Evolutionary conservation across 2,888 invertebrate genomes (phyloP), one percentile per base, ranked within the genome.

Genomic region (Drosophila buzzatii): DNA sequence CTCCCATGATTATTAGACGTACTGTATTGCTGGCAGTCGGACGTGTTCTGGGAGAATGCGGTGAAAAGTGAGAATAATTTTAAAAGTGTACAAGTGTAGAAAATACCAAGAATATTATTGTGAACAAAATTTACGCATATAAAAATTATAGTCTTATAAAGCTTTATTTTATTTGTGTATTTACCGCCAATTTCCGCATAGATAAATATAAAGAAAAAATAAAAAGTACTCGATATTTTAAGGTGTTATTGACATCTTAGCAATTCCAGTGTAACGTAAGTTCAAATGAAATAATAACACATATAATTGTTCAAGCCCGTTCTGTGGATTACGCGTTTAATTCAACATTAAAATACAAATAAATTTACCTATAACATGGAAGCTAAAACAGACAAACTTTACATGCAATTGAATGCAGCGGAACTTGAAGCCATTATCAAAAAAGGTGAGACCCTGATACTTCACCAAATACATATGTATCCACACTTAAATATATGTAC

Each of bases 371-470:
- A 16, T 56, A 80, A 44, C 37, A 86, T 91, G 88, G 79, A 82
- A 41, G 51, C 44, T 67, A 73, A 76, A 53, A 45, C 83, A 57
- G 91, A 92, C 64, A 86, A 91, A 61, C 86, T 92, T 37, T 91
- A 89, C 63, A 91, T 92, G 92, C 93, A 91, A 70, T 77, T 92
- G 63, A 93, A 92, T 82, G 89, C 91, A 79, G 91, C 92, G 59
- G 92, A 93, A 66, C 72, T 93, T 57, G 85, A 92, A 60, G 93
- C 93, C 35, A 93, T 93, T 73, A 92, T 89, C 57, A 92, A 92
- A 90, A 92, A 92, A 92, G 92, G 92, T 92, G 75, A 82, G 81
- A 35, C 14, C 1, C 33, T 33, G 18, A 18, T 16, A 51, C 33
- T 18, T 33, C 33, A 14, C 18, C 31, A 23, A 31, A 31, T 6